A percentile compares a stretch with the other conserved stretches of the same genome.
phyloP scores from a whole-genome alignment of 2,888 invertebrate species.

The Tiliacea citrago region DNA sequence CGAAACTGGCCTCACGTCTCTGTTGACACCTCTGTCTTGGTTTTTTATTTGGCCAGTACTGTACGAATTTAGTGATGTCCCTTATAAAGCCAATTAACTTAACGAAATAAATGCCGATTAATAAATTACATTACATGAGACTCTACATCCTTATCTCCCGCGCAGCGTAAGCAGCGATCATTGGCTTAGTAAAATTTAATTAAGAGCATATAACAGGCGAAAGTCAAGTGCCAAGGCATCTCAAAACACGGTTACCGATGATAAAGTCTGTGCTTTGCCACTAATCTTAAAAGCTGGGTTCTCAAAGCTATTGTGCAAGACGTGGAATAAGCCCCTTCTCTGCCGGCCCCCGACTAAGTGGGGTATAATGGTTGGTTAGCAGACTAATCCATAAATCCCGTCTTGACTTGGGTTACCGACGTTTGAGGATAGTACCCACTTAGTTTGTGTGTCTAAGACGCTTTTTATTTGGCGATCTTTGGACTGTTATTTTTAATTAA shows the following conservation, averaged over 20 bases:
- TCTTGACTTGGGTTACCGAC: constrained; percentile 66
- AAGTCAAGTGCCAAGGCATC: constrained; percentile 52
- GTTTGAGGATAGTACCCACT: constrained; percentile 49
- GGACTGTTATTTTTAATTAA: constrained; percentile 26
- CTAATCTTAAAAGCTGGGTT: constrained; percentile 66
- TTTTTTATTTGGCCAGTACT: too few relatives aligned
- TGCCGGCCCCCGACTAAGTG: constrained; percentile 65
- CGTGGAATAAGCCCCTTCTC: constrained; percentile 66
- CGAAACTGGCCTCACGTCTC: too few relatives aligned
- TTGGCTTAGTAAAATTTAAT: constrained; percentile 59
- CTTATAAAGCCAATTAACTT: constrained; percentile 2
- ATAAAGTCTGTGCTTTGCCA: constrained; percentile 63
- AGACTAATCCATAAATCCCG: constrained; percentile 69
- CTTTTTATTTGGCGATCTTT: constrained; percentile 53
- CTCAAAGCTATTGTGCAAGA: constrained; percentile 65
- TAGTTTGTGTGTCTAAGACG: constrained; percentile 43
- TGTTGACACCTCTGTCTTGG: too few relatives aligned
- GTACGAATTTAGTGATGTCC: neutral
- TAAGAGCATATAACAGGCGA: constrained; percentile 48
- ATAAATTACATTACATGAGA: constrained; percentile 33
- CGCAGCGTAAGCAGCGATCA: constrained; percentile 42
- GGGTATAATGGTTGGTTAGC: constrained; percentile 69
- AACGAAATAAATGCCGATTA: constrained; percentile 22
- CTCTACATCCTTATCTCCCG: constrained; percentile 44
- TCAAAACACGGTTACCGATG: constrained; percentile 60